Conservation (phyloP, 2,888 invertebrate species). For the Ichneumoninae sp. region DNA sequence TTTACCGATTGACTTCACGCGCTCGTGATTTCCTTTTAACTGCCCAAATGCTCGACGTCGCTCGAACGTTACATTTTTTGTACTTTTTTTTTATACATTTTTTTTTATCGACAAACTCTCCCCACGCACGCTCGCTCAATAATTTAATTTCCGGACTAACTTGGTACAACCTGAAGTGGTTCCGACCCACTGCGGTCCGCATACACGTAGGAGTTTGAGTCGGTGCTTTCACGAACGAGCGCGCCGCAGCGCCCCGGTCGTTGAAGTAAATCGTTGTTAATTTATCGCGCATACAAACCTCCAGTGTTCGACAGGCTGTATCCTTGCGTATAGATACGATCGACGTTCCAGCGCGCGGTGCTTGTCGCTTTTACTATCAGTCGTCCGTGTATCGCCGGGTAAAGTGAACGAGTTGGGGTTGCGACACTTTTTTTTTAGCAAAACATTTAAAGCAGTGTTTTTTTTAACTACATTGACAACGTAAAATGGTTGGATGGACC, state of each 20-base stretch:
- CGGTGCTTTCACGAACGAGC: slow-evolving; percentile 9
- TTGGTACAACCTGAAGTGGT: slow-evolving; percentile 8
- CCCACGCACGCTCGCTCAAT: background rate
- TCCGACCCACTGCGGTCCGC: slow-evolving; percentile 4
- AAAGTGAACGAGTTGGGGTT: slow-evolving; percentile 17
- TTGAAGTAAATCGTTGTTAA: slow-evolving; percentile 65
- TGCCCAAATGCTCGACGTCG: background rate
- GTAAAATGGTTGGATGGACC: background rate
- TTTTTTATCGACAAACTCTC: background rate
- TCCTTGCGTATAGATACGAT: slow-evolving; percentile 31
- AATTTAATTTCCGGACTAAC: slow-evolving; percentile 34
- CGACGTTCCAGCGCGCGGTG: slow-evolving; percentile 22
- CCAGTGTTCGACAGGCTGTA: slow-evolving; percentile 33
- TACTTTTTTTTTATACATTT: background rate
- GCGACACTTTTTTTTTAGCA: too few relatives aligned
- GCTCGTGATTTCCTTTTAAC: slow-evolving; percentile 23
- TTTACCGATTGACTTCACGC: slow-evolving; percentile 2
- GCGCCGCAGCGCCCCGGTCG: slow-evolving; percentile 2
- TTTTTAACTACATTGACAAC: background rate
- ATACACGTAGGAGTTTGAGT: background rate
- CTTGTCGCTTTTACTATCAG: slow-evolving; percentile 63
- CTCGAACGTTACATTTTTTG: background rate
- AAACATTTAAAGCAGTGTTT: background rate
- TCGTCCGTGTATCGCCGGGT: slow-evolving; percentile 58
- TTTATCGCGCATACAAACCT: slow-evolving; percentile 49